Conservation (phyloP, 2,888 invertebrate species). For the Lathronympha strigana region DNA sequence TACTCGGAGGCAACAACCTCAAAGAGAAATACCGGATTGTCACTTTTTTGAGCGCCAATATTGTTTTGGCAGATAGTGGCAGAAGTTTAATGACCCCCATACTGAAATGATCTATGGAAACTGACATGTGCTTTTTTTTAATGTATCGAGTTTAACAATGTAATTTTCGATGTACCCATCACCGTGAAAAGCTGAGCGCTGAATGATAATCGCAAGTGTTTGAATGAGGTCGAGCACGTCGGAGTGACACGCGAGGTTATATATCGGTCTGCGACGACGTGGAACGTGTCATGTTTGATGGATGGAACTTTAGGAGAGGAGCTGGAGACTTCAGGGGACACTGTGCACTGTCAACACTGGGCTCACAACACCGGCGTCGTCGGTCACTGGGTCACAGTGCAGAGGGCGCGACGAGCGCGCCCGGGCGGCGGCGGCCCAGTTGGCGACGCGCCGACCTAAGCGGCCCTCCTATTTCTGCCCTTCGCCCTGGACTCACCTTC, state of each 20-base stretch:
- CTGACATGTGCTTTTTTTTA: constrained; percentile 1
- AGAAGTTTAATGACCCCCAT: constrained; percentile 34
- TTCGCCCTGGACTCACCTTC: constrained; percentile 88
- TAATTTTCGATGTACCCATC: constrained; percentile 26
- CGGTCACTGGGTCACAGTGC: constrained; percentile 52
- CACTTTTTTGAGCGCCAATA: constrained; percentile 29
- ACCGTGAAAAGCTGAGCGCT: constrained; percentile 30
- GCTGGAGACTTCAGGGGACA: constrained; percentile 11
- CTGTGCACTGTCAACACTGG: constrained; percentile 52
- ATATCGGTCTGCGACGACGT: constrained; percentile 31
- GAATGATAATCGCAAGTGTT: constrained; percentile 42
- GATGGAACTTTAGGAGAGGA: constrained; percentile 10
- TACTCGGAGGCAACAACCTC: constrained; percentile 36
- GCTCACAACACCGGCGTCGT: constrained; percentile 52
- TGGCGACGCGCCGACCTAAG: constrained; percentile 65
- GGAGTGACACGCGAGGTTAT: constrained; percentile 41
- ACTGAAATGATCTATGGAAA: background rate
- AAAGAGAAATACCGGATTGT: constrained; percentile 34
- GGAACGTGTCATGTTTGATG: constrained; percentile 32
- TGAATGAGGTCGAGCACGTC: constrained; percentile 41
- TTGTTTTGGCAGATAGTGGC: constrained; percentile 15
- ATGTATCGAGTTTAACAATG: constrained; percentile 6
- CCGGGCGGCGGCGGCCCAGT: constrained; percentile 54
- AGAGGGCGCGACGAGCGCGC: constrained; percentile 46
- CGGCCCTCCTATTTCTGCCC: constrained; percentile 56